Conservation (phyloP, 2,113 vertebrate species). For the Capricornis sumatraensis region DNA sequence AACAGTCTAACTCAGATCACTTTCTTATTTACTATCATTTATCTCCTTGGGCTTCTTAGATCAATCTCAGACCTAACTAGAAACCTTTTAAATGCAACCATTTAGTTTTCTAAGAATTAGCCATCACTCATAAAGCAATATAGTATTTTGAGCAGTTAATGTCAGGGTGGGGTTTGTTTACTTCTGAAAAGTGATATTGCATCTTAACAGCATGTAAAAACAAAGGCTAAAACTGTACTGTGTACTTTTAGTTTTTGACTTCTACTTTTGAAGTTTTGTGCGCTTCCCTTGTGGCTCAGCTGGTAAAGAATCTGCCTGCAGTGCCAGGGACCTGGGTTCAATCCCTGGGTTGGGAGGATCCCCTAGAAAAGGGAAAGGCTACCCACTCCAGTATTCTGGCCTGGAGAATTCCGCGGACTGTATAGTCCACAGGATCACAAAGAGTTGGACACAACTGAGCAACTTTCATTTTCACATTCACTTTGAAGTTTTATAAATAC, state of each 20-base stretch:
- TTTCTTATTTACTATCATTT: not conserved
- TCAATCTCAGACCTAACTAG: not conserved
- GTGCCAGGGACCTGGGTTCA: not conserved
- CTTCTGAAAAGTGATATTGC: not conserved
- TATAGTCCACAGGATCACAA: not conserved
- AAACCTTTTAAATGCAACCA: not conserved
- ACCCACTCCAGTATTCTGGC: not conserved
- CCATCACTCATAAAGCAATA: not conserved
- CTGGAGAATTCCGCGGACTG: not conserved
- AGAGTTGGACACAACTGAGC: not conserved
- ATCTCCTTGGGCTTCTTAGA: constrained; percentile 13
- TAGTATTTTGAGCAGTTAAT: not conserved
- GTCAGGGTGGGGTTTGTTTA: not conserved
- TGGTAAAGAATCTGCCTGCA: not conserved
- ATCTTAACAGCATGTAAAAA: constrained; percentile 13
- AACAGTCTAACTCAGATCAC: not conserved
- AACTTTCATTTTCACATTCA: not conserved
- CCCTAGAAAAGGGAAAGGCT: not conserved
- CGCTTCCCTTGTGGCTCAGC: not conserved
- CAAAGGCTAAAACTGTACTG: not conserved
- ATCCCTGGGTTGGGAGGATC: not conserved
- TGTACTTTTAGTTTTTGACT: not conserved
- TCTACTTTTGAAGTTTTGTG: constrained; percentile 8
- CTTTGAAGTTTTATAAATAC: not conserved
- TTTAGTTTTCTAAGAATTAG: constrained; percentile 26